Evolutionary conservation across 2,888 invertebrate species (phyloP), one percentile per base, ranked within the genome.

Genomic region (Cerceris rybyensis): DNA sequence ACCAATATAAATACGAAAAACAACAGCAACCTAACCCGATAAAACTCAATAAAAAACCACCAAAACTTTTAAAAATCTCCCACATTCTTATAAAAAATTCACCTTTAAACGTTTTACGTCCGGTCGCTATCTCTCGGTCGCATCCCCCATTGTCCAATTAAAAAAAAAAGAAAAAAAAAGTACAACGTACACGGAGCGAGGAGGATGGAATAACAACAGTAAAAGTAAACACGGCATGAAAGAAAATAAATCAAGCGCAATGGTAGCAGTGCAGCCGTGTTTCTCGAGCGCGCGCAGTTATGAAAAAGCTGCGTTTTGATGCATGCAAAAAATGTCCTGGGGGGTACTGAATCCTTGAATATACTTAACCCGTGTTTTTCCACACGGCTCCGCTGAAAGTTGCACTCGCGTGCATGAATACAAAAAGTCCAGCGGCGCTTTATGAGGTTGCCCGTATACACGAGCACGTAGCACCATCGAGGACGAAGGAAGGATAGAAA

Each of bases 361-460:
- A 77, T 77, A 83, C 83, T 84, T 84, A 75, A 81, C 78, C 73
- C 76, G 74, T 75, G 72, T 82, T 75, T 73, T 73, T 60, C 66
- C 66, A 80, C 81, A 55, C 52, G 65, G 67, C 41, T 58, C 64
- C 63, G 81, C 60, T 78, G 70, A 83, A 84, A 85, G 77, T 83
- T 83, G 74, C 79, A 83, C 77, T 75, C 85, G 78, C 83, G 85
- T 84, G 78, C 77, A 75, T 75, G 79, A 81, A 78, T 81, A 79
- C 77, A 81, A 81, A 85, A 83, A 79, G 77, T 80, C 81, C 74
- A 61, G 52, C 68, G 79, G 77, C 63, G 78, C 67, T 83, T 82
- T 83, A 82, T 77, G 76, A 79, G 68, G 78, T 63, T 71, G 75
- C 80, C 64, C 75, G 75, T n/a, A 28, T 28, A 74, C 59, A 66